Evolutionary conservation across 1,140 invertebrate species (phyloP).

Genomic region (Bombyx mori): ASM3026992v2 NC_085110.1:4613001-4613500

Average conservation of each 20-base stretch:
- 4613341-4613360: slow-evolving; percentile 12
- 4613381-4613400: not conserved
- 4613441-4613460: no score
- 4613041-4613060: slow-evolving; percentile 19
- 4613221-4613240: slow-evolving; percentile 75
- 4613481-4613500: no score
- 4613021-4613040: slow-evolving; percentile 64
- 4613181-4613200: slow-evolving; percentile 79
- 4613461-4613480: no score
- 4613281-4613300: slow-evolving; percentile 31
- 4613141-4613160: slow-evolving; percentile 82
- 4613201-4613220: slow-evolving; percentile 77
- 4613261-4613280: slow-evolving; percentile 74
- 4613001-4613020: slow-evolving; percentile 78
- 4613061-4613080: slow-evolving; percentile 1
- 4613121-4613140: slow-evolving; percentile 80
- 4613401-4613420: no score
- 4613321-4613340: slow-evolving; percentile 6
- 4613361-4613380: slow-evolving; percentile 14
- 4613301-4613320: slow-evolving; percentile 7
- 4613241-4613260: slow-evolving; percentile 79
- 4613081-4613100: slow-evolving; percentile 38
- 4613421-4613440: no score
- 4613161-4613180: slow-evolving; percentile 78
- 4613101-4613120: slow-evolving; percentile 79